phyloP scores from a whole-genome alignment of 2,888 invertebrate genomes.

The Lomographa bimaculata region DNA sequence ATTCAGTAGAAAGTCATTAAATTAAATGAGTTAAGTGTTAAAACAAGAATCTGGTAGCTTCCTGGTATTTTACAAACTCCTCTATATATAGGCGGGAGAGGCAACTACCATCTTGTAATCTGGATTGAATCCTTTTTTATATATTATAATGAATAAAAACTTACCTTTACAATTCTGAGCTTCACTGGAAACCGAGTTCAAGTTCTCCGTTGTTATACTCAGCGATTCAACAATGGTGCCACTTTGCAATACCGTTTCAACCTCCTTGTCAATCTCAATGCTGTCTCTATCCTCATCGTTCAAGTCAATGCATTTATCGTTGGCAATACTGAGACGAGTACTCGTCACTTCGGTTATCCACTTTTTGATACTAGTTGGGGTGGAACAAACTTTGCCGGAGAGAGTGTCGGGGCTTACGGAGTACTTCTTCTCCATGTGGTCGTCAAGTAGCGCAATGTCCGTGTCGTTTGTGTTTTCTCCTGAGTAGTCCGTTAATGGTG shows the following conservation, averaged over 20 bases:
- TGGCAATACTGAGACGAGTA: slow-evolving; percentile 65
- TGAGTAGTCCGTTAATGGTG: slow-evolving; percentile 69
- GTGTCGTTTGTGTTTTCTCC: slow-evolving; percentile 71
- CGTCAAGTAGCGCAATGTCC: slow-evolving; percentile 67
- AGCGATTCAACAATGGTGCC: slow-evolving; percentile 76
- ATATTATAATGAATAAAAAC: too few relatives aligned
- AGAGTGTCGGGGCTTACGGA: slow-evolving; percentile 48
- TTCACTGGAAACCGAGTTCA: slow-evolving; percentile 68
- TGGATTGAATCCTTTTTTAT: too few relatives aligned
- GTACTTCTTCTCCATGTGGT: slow-evolving; percentile 59
- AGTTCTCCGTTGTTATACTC: slow-evolving; percentile 70
- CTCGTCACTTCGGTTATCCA: slow-evolving; percentile 75
- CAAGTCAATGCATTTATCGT: slow-evolving; percentile 53
- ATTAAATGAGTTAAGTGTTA: too few relatives aligned
- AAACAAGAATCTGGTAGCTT: too few relatives aligned
- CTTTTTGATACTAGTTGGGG: slow-evolving; percentile 52
- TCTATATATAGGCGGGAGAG: too few relatives aligned
- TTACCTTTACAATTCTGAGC: slow-evolving; percentile 70
- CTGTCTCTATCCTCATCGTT: slow-evolving; percentile 66
- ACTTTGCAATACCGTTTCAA: slow-evolving; percentile 75
- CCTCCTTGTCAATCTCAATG: slow-evolving; percentile 76
- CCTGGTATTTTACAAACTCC: too few relatives aligned
- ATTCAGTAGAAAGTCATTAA: too few relatives aligned
- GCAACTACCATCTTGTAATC: too few relatives aligned
- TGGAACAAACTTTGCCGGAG: slow-evolving; percentile 47